Evolutionary conservation across 2,113 vertebrate genomes (phyloP).

Genomic region (Neolamprologus hecqui): DNA sequence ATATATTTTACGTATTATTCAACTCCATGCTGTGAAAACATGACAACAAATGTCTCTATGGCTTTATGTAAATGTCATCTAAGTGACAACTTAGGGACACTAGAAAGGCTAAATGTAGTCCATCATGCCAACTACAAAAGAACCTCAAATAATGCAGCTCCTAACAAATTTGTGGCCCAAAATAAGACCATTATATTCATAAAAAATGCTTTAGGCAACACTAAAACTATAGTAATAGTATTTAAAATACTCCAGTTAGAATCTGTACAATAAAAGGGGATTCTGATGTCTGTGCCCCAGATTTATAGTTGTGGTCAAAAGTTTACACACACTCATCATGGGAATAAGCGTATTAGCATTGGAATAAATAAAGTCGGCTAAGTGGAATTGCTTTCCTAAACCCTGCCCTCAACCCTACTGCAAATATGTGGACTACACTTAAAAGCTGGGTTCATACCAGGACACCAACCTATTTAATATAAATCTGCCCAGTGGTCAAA

Average conservation of each 20-base stretch:
- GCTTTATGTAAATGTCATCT: neutral
- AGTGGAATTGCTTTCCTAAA: neutral
- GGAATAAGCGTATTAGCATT: neutral
- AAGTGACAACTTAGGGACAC: neutral
- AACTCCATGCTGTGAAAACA: neutral
- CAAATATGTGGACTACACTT: neutral
- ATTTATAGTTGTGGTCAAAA: neutral
- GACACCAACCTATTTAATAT: neutral
- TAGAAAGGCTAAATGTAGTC: neutral
- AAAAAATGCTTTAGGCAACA: neutral
- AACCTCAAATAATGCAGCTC: rapidly evolving
- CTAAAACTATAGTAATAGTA: neutral
- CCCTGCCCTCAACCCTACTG: neutral
- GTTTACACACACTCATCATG: neutral
- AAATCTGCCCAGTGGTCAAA: neutral
- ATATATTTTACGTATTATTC: neutral
- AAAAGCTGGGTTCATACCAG: rapidly evolving
- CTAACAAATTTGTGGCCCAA: neutral
- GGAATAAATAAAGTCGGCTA: neutral
- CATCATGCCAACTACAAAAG: neutral
- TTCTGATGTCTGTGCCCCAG: neutral
- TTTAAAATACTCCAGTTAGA: neutral
- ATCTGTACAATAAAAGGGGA: neutral
- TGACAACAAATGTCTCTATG: neutral
- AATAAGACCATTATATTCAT: neutral